Evolutionary conservation across 2,797 vertebrate genomes (phyloP), one percentile per base, ranked within the genome.

Genomic region (Falco concolor): DNA sequence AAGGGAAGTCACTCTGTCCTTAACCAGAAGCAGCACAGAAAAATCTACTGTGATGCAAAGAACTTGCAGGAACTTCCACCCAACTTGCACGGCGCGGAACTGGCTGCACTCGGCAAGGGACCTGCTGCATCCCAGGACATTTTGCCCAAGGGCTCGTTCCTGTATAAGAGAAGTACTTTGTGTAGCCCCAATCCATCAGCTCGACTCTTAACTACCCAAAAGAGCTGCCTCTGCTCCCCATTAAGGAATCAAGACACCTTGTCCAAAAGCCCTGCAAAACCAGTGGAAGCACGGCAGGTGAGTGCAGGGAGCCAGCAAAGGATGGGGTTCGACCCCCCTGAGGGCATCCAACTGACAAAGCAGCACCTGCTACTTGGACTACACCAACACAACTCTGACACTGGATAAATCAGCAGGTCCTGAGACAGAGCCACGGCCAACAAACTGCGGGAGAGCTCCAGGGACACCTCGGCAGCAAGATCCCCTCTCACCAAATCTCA

Each of bases 321-420:
- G 45, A 61, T 4, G 38, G n/a, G 30, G 27, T n/a, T 21, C 52
- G 50, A 74, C 36, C 18, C 23, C 28, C 32, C 22, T 0, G 0
- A n/a, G 9, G 42, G 44, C 13, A 77, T 16, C 47, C 45, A 34
- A 74, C 2, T 17, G 40, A 74, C 32, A 72, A 44, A 73, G 73
- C 44, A 82, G 74, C 80, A 76, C 67, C 52, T 54, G 34, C 50
- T 32, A 13, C 54, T 21, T n/a, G 19, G 70, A 30, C 32, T 45
- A 32, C 10, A 8, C 4, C 84, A 53, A 21, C 0, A 0, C 40
- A 38, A 4, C 47, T 54, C 61, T 59, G 30, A 76, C 74, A 54
- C 30, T 4, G 11, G 42, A 20, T 13, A 40, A 42, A 72, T 13
- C 18, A 72, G 32, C 7, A 78, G 57, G 53, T 54, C 38, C 54